Base-by-base conservation (phyloP, 2,797 vertebrate genomes). In the Amniataba percoides region DNA sequence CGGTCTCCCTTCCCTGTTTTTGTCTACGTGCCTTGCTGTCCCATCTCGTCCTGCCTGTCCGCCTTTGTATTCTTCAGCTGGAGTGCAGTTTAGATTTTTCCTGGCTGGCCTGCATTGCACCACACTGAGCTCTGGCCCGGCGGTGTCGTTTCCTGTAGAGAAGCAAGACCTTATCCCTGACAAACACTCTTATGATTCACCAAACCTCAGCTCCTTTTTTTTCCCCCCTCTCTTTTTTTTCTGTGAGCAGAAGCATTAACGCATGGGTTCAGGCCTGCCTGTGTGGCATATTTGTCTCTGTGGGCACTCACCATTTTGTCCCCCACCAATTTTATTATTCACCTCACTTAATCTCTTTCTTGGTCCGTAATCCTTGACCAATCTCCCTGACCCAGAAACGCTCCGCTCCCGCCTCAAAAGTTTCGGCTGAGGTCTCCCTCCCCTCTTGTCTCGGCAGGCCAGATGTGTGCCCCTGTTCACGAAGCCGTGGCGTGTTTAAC, bases 401-500 rank as follows among this genome's bases (percentile, higher is more conserved):
- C 13, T 56, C 8, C 25, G 45, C 15, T 71, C 31, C 49, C 70
- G 43, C 53, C 34, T 67, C 55, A 36, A 55, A 31, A 49, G 59
- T 79, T 85, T 64, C 1, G 2, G 53, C 68, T 36, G 21, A 57
- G 16, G 43, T 67, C 25, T 31, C 18, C 34, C n/a, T 48, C 27
- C 49, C 39, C 52, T 69, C 45, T 43, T 43, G 62, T 70, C 27
- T 84, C 43, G 66, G 31, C 21, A 21, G 65, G 81, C 70, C 60
- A 59, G 18, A 52, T 71, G 39, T 81, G 66, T 66, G 53, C 58
- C 39, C 51, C 42, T 39, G 43, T 77, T 84, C 80, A 77, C 53
- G 82, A 81, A 85, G 66, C 61, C 59, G 43, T 57, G 68, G 60
- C 59, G 43, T 81, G 83, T 78, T 87, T 63, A 79, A 83, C 84